These are phyloP conservation scores for Sphaerodactylus townsendi DNA, from an alignment of 2,113 vertebrate genomes.

Conservation along the genomic window DNA sequence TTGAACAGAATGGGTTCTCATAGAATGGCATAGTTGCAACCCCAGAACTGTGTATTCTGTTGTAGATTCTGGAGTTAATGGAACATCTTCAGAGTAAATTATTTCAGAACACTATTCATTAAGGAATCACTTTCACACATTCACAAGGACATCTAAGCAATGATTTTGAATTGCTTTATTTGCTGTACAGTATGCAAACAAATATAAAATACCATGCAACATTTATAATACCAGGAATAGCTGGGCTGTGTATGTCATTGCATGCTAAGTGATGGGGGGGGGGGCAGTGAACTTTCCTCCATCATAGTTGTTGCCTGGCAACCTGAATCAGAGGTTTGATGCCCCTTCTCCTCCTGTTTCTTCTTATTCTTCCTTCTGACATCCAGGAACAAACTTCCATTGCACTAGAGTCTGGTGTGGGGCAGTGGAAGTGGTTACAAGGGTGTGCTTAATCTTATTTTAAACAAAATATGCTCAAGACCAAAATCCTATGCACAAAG, in stretches of 20 bases:
- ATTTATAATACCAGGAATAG: background rate
- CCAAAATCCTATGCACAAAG: background rate
- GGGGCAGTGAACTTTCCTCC: background rate
- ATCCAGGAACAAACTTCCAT: background rate
- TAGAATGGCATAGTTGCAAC: background rate
- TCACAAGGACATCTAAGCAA: background rate
- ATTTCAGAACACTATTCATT: background rate
- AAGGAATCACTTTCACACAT: background rate
- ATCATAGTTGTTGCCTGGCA: background rate
- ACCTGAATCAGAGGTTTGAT: background rate
- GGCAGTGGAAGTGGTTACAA: background rate
- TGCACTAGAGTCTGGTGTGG: background rate
- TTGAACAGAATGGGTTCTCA: background rate
- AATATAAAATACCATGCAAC: slow-evolving; percentile 3
- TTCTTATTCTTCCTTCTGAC: background rate
- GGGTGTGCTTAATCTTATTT: background rate
- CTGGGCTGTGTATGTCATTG: background rate
- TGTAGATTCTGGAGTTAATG: background rate
- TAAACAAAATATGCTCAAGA: background rate
- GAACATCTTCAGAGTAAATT: background rate
- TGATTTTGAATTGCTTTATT: background rate
- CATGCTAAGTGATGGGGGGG: background rate
- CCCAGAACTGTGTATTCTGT: no score
- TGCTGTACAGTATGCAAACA: background rate
- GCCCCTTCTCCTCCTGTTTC: background rate